phyloP scores from a whole-genome alignment of 1,140 invertebrate genomes.

The Drepana arcuata region DNA sequence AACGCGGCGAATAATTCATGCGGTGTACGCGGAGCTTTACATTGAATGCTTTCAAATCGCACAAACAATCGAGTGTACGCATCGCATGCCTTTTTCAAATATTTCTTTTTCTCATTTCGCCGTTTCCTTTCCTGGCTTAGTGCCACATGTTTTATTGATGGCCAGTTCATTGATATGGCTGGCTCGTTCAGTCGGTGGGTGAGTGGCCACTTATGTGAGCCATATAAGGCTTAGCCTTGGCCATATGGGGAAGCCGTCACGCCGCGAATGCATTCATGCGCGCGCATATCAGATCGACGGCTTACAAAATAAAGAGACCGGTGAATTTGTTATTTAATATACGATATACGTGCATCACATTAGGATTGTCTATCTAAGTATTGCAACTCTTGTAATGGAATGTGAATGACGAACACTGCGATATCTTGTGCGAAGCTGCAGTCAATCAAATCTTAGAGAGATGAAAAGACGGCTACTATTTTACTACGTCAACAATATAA shows the following conservation, averaged over 20 bases:
- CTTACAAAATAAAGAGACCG: constrained; percentile 55
- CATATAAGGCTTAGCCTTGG: constrained; percentile 66
- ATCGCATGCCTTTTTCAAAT: constrained; percentile 62
- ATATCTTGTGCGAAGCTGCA: too few relatives aligned
- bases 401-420: too few relatives aligned
- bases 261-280: constrained; percentile 64
- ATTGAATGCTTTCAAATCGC: constrained; percentile 63
- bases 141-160: constrained; percentile 71
- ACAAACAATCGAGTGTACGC: constrained; percentile 61
- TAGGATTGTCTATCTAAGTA: too few relatives aligned
- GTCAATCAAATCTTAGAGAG: too few relatives aligned
- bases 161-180: constrained; percentile 69
- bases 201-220: constrained; percentile 67
- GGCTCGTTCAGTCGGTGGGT: constrained; percentile 65
- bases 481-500: too few relatives aligned
- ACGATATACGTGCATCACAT: constrained; percentile 20
- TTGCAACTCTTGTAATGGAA: too few relatives aligned
- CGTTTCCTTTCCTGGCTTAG: constrained; percentile 65
- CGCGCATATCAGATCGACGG: constrained; percentile 57
- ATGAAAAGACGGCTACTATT: too few relatives aligned
- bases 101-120: constrained; percentile 69
- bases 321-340: constrained; percentile 39
- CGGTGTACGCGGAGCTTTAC: constrained; percentile 43
- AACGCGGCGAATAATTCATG: constrained; percentile 49
- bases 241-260: constrained; percentile 66